Evolutionary conservation across 2,888 invertebrate genomes (phyloP), one percentile per base, ranked within the genome.

Genomic region (Leptinotarsa tumamoca): DNA sequence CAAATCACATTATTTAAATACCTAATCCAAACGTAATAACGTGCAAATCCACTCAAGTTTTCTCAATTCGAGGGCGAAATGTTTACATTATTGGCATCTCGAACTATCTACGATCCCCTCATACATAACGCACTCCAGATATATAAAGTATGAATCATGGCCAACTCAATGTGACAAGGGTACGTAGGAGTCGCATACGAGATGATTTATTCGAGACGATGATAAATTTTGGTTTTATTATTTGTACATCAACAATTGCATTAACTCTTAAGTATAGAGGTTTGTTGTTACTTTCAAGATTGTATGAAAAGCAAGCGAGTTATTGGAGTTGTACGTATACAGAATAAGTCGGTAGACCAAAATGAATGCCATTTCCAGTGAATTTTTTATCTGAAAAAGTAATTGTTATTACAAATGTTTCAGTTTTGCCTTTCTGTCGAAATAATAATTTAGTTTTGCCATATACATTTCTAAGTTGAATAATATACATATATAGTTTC

Each of bases 91-190:
- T 54, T 67, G 52, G 56, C 72, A 72, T 52, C 18, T 51, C 43
- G 15, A 67, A 51, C 67, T 67, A 54, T 51, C 72, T 67, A 50
- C 66, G 68, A 63, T 67, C 67, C 74, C 70, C 70, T 56, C 66
- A 56, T 50, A 18, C 18, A 74, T 54, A 63, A 63, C 63, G 74
- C 74, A 70, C 21, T 68, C 70, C 66, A 58, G 67, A 71, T 58
- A 63, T 61, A 56, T 49, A 27, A 61, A 54, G 68, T 67, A 80
- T 80, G 80, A 80, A 78, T 80, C 80, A 80, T 76, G 71, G 68
- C 70, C 74, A 75, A 80, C 71, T 77, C 78, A 80, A 80, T 78
- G 75, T 72, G 80, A 80, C 80, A 78, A 72, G 75, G 77, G 72
- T 73, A 74, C 76, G 79, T 75, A 76, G 79, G 73, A 74, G 79